Evolutionary conservation across 2,888 invertebrate genomes (phyloP).

Genomic region (Trimorus sp.): DNA sequence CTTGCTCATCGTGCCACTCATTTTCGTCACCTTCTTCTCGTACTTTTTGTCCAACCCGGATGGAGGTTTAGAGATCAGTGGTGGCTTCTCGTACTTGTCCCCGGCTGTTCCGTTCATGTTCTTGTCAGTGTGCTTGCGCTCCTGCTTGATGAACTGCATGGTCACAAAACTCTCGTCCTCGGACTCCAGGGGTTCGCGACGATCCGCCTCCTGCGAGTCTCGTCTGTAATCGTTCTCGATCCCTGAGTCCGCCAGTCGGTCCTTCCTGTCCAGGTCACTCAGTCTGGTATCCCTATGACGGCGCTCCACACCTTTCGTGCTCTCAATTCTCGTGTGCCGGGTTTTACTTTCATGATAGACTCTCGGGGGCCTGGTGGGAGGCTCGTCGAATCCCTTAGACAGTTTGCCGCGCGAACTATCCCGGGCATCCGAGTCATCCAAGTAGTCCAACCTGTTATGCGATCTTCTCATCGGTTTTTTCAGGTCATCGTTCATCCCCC

Average conservation of each 20-base stretch:
- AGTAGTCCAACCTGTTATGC: constrained; percentile 75
- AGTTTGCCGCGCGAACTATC: constrained; percentile 73
- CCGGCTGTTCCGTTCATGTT: constrained; percentile 80
- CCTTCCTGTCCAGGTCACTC: constrained; percentile 83
- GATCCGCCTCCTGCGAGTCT: constrained; percentile 83
- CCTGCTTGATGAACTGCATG: constrained; percentile 88
- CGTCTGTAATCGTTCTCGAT: constrained; percentile 91
- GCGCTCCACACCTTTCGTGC: constrained; percentile 78
- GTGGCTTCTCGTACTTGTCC: constrained; percentile 71
- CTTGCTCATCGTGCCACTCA: constrained; percentile 82
- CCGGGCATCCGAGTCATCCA: constrained; percentile 77
- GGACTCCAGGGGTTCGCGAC: constrained; percentile 82
- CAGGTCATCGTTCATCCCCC: constrained; percentile 72
- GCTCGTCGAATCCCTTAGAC: constrained; percentile 74
- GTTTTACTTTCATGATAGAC: constrained; percentile 77
- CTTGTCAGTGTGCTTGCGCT: constrained; percentile 88
- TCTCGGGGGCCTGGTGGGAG: constrained; percentile 73
- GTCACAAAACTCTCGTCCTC: constrained; percentile 88
- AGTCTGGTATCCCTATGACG: constrained; percentile 76
- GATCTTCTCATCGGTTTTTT: constrained; percentile 76
- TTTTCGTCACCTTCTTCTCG: constrained; percentile 78
- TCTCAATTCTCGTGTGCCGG: constrained; percentile 81
- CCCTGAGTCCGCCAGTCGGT: constrained; percentile 88
- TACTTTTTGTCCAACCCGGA: constrained; percentile 78
- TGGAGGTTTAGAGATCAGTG: constrained; percentile 76